These are phyloP conservation scores for Epistrophe grossulariae DNA, from an alignment of 2,888 invertebrate genomes.

Conservation along the genomic window DNA sequence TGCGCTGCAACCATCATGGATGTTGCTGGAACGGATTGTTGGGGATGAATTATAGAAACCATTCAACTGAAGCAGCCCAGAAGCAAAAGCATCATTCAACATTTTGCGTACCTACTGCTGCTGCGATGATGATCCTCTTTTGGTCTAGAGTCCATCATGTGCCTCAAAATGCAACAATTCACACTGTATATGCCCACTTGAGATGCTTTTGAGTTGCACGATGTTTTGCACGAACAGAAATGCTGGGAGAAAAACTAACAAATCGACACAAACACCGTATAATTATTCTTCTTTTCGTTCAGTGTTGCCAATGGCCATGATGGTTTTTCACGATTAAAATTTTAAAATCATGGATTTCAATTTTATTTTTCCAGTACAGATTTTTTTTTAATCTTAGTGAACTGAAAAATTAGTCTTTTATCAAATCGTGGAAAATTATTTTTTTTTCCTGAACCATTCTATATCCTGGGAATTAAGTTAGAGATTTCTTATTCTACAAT, in stretches of 20 bases:
- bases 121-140: conserved; percentile 31
- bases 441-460: too few relatives aligned
- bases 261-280: conserved; percentile 37
- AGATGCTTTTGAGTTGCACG: conserved; percentile 34
- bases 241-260: conserved; percentile 36
- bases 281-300: not conserved
- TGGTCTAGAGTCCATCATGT: conserved; percentile 23
- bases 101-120: conserved; percentile 42
- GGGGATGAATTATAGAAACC: conserved; percentile 25
- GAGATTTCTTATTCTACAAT: too few relatives aligned
- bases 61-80: conserved; percentile 25
- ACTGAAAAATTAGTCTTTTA: too few relatives aligned
- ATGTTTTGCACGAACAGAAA: conserved; percentile 41
- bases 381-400: too few relatives aligned
- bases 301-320: not conserved
- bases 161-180: conserved; percentile 2
- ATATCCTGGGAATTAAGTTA: too few relatives aligned
- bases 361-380: too few relatives aligned
- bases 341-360: too few relatives aligned
- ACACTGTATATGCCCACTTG: conserved; percentile 27
- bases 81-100: conserved; percentile 36
- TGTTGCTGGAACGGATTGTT: conserved; percentile 1
- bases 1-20: conserved; percentile 12
- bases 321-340: too few relatives aligned
- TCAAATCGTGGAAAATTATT: too few relatives aligned